These are phyloP conservation scores for Ennomos quercinarius DNA, from an alignment of 2,888 invertebrate genomes.

Conservation along the genomic window DNA sequence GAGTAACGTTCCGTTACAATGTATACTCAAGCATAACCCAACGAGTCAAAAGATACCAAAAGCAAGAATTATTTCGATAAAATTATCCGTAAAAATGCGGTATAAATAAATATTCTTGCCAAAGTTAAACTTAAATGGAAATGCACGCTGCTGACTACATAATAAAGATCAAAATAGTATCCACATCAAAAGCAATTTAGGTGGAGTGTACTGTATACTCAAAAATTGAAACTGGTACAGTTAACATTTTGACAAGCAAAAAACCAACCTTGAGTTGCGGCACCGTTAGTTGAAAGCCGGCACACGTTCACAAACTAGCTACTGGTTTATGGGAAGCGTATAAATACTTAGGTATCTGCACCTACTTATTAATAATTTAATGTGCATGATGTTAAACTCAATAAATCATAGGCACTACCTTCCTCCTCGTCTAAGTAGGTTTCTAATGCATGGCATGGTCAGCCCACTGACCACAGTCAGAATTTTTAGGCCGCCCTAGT, in stretches of 20 bases:
- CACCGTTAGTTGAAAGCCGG: slow-evolving; percentile 68
- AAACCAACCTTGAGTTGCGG: slow-evolving; percentile 58
- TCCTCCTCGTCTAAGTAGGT: no score
- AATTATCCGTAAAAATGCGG: slow-evolving; percentile 8
- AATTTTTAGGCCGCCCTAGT: no score
- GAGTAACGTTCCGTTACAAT: no score
- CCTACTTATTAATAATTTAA: no score
- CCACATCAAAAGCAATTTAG: slow-evolving; percentile 43
- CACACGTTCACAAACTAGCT: slow-evolving; percentile 49
- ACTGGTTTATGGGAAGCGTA: slow-evolving; percentile 31
- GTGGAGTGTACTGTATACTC: slow-evolving; percentile 55
- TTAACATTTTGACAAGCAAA: slow-evolving; percentile 79
- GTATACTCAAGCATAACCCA: no score
- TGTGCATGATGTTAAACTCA: no score
- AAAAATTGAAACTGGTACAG: slow-evolving; percentile 68
- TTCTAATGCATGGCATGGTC: no score
- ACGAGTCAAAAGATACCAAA: slow-evolving; percentile 1
- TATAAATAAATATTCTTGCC: no score
- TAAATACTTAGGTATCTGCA: slow-evolving; percentile 17
- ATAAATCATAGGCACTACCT: no score
- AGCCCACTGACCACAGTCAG: no score
- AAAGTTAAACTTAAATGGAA: slow-evolving; percentile 10
- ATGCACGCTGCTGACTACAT: slow-evolving; percentile 30
- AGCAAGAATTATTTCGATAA: slow-evolving; percentile 15
- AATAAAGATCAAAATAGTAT: slow-evolving; percentile 51